phyloP scores from a whole-genome alignment of 2,888 invertebrate species.

The Diarsia rubi region DNA sequence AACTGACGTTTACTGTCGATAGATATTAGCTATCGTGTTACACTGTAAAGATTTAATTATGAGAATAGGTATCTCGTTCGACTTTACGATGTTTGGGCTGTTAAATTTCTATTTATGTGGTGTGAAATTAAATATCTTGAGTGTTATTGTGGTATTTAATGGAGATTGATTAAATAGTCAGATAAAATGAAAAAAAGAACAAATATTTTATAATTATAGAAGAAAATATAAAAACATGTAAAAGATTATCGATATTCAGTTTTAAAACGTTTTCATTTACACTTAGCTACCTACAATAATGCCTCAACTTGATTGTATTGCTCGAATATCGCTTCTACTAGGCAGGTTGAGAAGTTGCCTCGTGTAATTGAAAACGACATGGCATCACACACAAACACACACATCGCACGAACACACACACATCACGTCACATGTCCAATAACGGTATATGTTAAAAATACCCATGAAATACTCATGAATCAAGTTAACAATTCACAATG shows the following conservation, averaged over 20 bases:
- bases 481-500: constrained; percentile 4
- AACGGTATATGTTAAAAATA: neutral
- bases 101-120: constrained; percentile 43
- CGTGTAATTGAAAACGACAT: neutral
- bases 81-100: constrained; percentile 50
- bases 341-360: neutral
- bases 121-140: constrained; percentile 38
- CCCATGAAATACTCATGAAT: neutral
- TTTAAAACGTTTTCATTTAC: neutral
- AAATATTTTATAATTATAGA: neutral
- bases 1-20: constrained; percentile 62
- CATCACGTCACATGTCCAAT: neutral
- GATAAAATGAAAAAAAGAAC: neutral
- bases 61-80: constrained; percentile 51
- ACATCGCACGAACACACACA: too few relatives aligned
- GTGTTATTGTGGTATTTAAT: constrained; percentile 15
- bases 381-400: too few relatives aligned
- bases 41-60: constrained; percentile 64
- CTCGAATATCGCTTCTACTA: neutral
- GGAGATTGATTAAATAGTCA: neutral
- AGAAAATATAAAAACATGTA: too few relatives aligned
- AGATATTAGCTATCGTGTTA: constrained; percentile 63
- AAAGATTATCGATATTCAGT: neutral
- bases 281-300: neutral
- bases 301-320: neutral